phyloP scores from a whole-genome alignment of 92 coral and sea anemone species.

The Heliopora coerulea region DNA sequence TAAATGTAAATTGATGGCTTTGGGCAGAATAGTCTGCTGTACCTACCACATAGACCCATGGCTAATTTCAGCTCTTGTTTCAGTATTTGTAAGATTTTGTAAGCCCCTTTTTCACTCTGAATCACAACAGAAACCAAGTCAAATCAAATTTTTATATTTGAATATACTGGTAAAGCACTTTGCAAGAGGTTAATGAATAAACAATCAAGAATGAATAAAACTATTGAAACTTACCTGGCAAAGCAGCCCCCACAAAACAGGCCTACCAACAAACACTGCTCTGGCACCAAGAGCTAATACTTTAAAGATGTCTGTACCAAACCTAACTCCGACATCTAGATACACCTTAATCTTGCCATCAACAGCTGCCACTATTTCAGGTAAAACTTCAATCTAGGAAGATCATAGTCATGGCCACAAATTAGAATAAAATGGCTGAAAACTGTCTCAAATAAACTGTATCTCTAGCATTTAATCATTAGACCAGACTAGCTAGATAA shows the following conservation, averaged over 20 bases:
- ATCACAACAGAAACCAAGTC: too few relatives aligned
- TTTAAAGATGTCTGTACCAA: conserved; percentile 47
- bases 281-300: conserved; percentile 53
- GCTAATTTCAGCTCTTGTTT: conserved; percentile 23
- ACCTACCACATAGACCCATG: conserved; percentile 20
- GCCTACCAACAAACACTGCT: conserved; percentile 52
- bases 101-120: conserved; percentile 31
- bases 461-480: too few relatives aligned
- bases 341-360: conserved; percentile 37
- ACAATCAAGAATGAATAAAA: neutral
- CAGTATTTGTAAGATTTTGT: conserved; percentile 7
- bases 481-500: too few relatives aligned
- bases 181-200: too few relatives aligned
- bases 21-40: too few relatives aligned
- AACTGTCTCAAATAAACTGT: too few relatives aligned
- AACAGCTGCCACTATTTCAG: conserved; percentile 45
- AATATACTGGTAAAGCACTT: too few relatives aligned
- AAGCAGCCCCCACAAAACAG: conserved; percentile 46
- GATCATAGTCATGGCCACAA: too few relatives aligned
- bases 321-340: conserved; percentile 45
- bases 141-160: neutral
- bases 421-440: too few relatives aligned
- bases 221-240: conserved; percentile 21
- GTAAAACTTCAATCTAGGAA: conserved; percentile 45
- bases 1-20: too few relatives aligned